Conservation (phyloP, 2,888 invertebrate genomes). For the Drosophila cognata region DNA sequence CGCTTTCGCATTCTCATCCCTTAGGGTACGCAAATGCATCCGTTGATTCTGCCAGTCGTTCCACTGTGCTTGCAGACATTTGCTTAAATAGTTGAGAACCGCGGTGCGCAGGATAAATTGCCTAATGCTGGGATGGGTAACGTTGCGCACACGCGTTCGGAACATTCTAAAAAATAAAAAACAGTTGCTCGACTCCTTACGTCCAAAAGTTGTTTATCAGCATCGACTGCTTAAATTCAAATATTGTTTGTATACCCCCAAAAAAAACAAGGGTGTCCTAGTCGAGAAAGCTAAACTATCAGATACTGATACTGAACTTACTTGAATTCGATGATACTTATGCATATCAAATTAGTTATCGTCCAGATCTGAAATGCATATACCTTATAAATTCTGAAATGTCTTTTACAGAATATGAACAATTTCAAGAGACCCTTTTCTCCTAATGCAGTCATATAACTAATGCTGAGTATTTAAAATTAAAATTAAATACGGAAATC, state of each 20-base stretch:
- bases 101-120: conserved; percentile 67
- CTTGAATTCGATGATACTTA: background rate
- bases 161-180: conserved; percentile 40
- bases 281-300: background rate
- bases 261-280: no score
- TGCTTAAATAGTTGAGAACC: conserved; percentile 59
- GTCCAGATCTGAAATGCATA: no score
- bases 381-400: background rate
- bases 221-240: conserved; percentile 6
- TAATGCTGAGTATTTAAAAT: background rate
- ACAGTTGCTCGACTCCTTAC: conserved; percentile 26
- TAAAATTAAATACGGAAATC: background rate
- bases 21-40: conserved; percentile 35
- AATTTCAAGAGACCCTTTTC: background rate
- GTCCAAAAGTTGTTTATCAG: conserved; percentile 15
- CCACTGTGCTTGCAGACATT: conserved; percentile 58
- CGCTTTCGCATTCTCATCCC: background rate
- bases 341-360: background rate
- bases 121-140: conserved; percentile 66
- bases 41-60: conserved; percentile 58
- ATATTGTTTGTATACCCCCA: background rate
- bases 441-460: background rate
- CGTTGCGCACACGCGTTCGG: conserved; percentile 37
- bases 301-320: background rate
- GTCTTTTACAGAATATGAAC: background rate